Evolutionary conservation across 1,140 invertebrate species (phyloP), one percentile per base, ranked within the genome.

Genomic region (Phenacoccus solenopsis): DNA sequence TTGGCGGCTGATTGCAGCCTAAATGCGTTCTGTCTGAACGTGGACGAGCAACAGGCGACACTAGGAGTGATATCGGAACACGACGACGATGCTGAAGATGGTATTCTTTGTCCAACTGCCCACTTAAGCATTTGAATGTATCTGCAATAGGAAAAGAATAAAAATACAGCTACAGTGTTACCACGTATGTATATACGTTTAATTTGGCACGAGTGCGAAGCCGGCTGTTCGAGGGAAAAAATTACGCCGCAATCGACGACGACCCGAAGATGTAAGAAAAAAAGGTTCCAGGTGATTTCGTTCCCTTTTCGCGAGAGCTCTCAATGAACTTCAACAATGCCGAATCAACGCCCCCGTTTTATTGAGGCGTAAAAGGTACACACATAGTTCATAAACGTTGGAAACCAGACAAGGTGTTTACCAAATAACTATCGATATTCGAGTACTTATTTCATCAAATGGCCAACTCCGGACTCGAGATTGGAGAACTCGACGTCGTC

Each of bases 101-200:
- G 73, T 16, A 64, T 20, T 64, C 59, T 64, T 64, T 70, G 69
- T 35, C 72, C 70, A 1, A 72, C 70, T 24, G 73, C 70, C 72
- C 71, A 72, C 70, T 72, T 72, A 12, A 72, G 64, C 72, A 71
- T 73, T 49, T 64, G 59, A 64, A 64, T 30, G 25, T 28, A 32
- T 57, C 72, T 72, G 69, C n/a, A 73, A 73, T n/a, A 59, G 38
- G 56, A 67, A 69, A 22, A 72, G 64, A 68, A 22, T 20, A 59
- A 59, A 59, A 59, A 5, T 20, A 59, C 16, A 49, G 38, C 25
- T 25, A 64, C 22, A 25, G 32, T 38, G n/a, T 9, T 24, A 27
- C 10, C 59, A 27, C 21, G 59, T 64, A 20, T 16, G 59, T 16
- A 64, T 49, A 49, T 16, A 16, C 4, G 38, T 49, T 49, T 49